These are phyloP conservation scores for Albula goreensis DNA, from an alignment of 2,113 vertebrate species.

Conservation along the genomic window DNA sequence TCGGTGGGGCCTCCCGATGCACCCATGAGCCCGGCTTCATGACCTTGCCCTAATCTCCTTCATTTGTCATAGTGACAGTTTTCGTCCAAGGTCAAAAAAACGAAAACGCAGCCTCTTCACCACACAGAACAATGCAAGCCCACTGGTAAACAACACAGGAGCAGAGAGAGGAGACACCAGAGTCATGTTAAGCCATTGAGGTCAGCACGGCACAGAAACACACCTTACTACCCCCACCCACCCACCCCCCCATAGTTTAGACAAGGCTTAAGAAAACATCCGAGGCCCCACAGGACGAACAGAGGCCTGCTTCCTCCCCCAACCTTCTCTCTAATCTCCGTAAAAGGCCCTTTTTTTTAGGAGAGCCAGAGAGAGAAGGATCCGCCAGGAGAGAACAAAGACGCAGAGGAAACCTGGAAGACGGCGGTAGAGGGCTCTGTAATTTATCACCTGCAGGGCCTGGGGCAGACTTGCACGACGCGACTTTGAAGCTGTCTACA, in stretches of 20 bases:
- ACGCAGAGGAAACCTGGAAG: conserved; percentile 60
- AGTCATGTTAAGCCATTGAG: conserved; percentile 14
- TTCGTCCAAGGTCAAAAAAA: conserved; percentile 37
- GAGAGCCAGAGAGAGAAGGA: conserved; percentile 52
- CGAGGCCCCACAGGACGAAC: conserved; percentile 69
- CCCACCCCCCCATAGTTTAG: conserved; percentile 59
- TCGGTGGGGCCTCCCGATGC: not conserved
- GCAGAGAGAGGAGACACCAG: conserved; percentile 40
- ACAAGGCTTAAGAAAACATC: conserved; percentile 76
- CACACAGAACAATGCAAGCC: conserved; percentile 37
- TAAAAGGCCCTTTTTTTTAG: conserved; percentile 65
- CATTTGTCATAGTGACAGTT: conserved; percentile 15
- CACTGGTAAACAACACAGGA: conserved; percentile 23
- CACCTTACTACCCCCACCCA: conserved; percentile 37
- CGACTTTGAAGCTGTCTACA: conserved; percentile 37
- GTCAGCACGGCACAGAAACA: conserved; percentile 17
- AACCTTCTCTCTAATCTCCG: conserved; percentile 64
- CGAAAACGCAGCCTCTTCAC: not conserved
- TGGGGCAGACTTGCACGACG: conserved; percentile 44
- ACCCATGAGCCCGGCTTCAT: not conserved
- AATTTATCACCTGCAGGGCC: conserved; percentile 75
- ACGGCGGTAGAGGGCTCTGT: conserved; percentile 64
- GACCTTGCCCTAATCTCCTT: conserved; percentile 26
- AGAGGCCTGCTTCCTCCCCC: conserved; percentile 55
- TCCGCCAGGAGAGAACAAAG: conserved; percentile 70